Conservation (phyloP, 2,888 invertebrate species). For the Alviniconcha strummeri region DNA sequence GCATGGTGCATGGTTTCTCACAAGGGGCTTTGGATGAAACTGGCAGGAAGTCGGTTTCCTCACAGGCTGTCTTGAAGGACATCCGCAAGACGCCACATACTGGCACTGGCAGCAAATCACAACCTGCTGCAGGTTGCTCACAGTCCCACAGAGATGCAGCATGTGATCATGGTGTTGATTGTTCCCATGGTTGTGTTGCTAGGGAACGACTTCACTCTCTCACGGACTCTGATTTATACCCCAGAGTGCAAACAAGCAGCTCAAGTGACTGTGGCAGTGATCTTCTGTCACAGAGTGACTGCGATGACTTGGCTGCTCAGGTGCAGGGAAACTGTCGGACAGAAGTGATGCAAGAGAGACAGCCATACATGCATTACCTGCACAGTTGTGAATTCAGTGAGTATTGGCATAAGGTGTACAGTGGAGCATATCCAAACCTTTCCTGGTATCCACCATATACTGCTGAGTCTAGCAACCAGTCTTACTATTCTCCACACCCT, state of each 20-base stretch:
- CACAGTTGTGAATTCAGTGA: not conserved
- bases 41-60: too few relatives aligned
- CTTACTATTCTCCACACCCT: constrained; percentile 1
- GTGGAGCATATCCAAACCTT: not conserved
- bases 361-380: not conserved
- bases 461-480: not conserved
- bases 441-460: not conserved
- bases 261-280: constrained; percentile 17
- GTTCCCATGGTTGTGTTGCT: too few relatives aligned
- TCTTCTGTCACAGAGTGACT: constrained; percentile 18
- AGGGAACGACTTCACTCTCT: too few relatives aligned
- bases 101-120: too few relatives aligned
- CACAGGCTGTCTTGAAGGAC: too few relatives aligned
- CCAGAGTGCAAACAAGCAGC: not conserved
- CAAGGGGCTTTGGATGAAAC: too few relatives aligned
- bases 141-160: too few relatives aligned
- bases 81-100: too few relatives aligned
- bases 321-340: not conserved
- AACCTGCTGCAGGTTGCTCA: too few relatives aligned
- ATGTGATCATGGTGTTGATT: too few relatives aligned
- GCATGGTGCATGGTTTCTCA: too few relatives aligned
- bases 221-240: too few relatives aligned
- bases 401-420: not conserved
- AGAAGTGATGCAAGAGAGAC: not conserved
- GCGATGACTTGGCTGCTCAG: not conserved